A percentile compares a stretch with the other conserved stretches of the same genome.
These are phyloP conservation scores for Torymus aiolomorphi DNA, from an alignment of 2,888 invertebrate genomes.

Conservation along the genomic window DNA sequence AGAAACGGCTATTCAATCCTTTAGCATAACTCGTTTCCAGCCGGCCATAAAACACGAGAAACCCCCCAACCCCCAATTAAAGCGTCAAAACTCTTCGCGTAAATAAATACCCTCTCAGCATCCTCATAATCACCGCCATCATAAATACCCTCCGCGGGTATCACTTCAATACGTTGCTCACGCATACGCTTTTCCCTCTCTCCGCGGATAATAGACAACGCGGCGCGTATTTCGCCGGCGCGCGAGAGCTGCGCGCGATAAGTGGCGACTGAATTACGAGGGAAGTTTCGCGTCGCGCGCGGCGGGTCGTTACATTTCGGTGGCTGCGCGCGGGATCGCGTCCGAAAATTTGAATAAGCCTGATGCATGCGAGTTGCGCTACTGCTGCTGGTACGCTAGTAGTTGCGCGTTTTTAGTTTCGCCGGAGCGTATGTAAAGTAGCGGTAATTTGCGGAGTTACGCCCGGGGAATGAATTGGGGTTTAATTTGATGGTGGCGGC, in stretches of 20 bases:
- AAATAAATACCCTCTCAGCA: slow-evolving; percentile 12
- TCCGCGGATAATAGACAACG: slow-evolving; percentile 40
- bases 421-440: background rate
- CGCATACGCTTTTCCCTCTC: slow-evolving; percentile 1
- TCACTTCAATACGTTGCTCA: slow-evolving; percentile 22
- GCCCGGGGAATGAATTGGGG: background rate
- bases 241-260: slow-evolving; percentile 15
- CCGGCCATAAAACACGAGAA: background rate
- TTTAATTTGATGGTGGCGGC: background rate
- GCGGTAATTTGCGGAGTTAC: slow-evolving; percentile 14
- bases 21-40: too few species aligned
- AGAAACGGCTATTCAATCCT: too few species aligned
- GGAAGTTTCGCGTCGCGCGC: slow-evolving; percentile 30
- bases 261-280: slow-evolving; percentile 49
- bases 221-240: background rate
- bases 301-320: slow-evolving; percentile 8
- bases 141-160: slow-evolving; percentile 6
- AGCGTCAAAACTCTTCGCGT: slow-evolving; percentile 34
- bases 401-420: slow-evolving; percentile 14
- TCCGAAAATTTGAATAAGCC: slow-evolving; percentile 46
- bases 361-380: slow-evolving; percentile 37
- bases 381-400: background rate
- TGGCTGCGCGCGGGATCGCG: background rate
- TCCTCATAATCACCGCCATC: background rate
- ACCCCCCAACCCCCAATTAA: background rate